Evolutionary conservation across 2,113 vertebrate genomes (phyloP), one percentile per base, ranked within the genome.

Genomic region (Marmota flaviventris): DNA sequence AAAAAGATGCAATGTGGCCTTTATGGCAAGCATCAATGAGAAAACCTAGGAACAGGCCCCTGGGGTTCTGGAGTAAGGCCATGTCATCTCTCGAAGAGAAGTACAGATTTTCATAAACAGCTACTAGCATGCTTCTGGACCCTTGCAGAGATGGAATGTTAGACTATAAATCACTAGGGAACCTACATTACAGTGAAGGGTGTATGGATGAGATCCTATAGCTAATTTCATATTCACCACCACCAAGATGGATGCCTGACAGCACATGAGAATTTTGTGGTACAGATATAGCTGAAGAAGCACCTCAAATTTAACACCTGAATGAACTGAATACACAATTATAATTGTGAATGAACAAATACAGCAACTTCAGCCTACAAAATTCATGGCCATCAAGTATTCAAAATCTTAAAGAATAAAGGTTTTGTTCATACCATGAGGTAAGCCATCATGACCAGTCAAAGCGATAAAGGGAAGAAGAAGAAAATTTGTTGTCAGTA

Each of bases 1-100:
- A 88, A 88, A 89, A 85, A 94, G 22, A 88, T 29, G 8, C 22
- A 93, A 5, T 20, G 5, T 83, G 25, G n/a, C 10, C 18, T 22
- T 94, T 32, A 51, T 45, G 51, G n/a, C 10, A 63, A 91, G 10
- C 22, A 51, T 20, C 58, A 82, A 5, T 51, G 20, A 10, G 17
- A 39, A 92, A 84, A 78, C 88, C 13, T 53, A 37, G 95, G 83
- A 93, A 73, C 1, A 5, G 0, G 34, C 2, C 34, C 25, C 51
- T 58, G 34, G 4, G 42, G 58, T 89, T 97, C 34, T 84, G 73
- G 25, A 89, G 6, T 85, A 67, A 97, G 61, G 11, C 56, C 58
- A 58, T 76, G 8, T 32, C 25, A 86, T 73, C 6, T 86, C 42
- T 76, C 81, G 1, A 24, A 93, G 24, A 84, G 5, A 83, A 61